phyloP scores from a whole-genome alignment of 2,797 vertebrate genomes.

The Novumbra hubbsi region DNA sequence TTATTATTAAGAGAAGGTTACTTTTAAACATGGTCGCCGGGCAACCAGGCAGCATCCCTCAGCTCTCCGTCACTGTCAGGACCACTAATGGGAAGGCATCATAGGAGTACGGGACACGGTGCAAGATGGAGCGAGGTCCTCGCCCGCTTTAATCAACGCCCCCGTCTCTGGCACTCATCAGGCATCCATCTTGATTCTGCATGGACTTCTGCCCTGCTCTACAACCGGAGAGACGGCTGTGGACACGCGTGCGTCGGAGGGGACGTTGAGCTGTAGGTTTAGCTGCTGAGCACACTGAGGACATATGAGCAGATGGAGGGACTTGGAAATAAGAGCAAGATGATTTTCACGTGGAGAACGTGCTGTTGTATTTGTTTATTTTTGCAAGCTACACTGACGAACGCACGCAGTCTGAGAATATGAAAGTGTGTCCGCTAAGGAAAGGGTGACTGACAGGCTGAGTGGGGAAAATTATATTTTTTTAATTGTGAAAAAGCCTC shows the following conservation, averaged over 20 bases:
- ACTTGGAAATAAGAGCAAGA: constrained; percentile 17
- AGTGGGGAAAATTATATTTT: no score
- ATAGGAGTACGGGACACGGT: constrained; percentile 70
- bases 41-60: constrained; percentile 38
- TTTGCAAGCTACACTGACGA: neutral
- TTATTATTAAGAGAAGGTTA: constrained; percentile 81
- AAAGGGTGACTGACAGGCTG: neutral
- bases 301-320: constrained; percentile 19
- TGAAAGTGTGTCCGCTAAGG: neutral
- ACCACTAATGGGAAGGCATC: constrained; percentile 80
- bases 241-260: constrained; percentile 30
- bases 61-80: constrained; percentile 74
- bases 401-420: neutral
- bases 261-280: constrained; percentile 39
- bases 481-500: no score
- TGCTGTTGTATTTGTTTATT: constrained; percentile 18
- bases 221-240: constrained; percentile 53
- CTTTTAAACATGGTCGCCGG: constrained; percentile 66
- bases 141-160: constrained; percentile 52
- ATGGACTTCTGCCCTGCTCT: constrained; percentile 50
- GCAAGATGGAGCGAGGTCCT: constrained; percentile 70
- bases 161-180: constrained; percentile 36
- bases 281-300: constrained; percentile 13
- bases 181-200: constrained; percentile 72
- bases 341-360: constrained; percentile 50